phyloP scores from a whole-genome alignment of 1,140 invertebrate species.

The Oncopeltus fasciatus region DNA sequence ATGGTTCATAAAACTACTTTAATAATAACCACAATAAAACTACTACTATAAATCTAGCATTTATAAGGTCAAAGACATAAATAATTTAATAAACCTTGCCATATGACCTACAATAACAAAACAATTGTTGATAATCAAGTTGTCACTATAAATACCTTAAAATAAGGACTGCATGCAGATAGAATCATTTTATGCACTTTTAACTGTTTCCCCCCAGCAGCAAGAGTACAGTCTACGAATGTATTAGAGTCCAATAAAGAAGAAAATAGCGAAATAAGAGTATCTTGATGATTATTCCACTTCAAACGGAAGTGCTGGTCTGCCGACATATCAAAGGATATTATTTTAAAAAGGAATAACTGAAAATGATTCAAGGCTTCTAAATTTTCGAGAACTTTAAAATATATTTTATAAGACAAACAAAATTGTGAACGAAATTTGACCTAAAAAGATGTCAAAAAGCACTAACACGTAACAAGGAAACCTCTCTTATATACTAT shows the following conservation, averaged over 20 bases:
- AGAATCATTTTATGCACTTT: constrained; percentile 38
- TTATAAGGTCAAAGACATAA: too few species aligned
- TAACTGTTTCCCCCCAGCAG: constrained; percentile 35
- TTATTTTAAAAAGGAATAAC: neutral
- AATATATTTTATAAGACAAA: too few species aligned
- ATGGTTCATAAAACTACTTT: too few species aligned
- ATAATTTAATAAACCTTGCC: too few species aligned
- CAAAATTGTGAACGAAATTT: neutral
- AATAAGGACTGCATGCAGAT: constrained; percentile 38
- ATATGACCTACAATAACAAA: too few species aligned
- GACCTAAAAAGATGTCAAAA: constrained; percentile 10
- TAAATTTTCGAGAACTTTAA: too few species aligned
- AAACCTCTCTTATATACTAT: constrained; percentile 16
- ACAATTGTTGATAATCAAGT: too few species aligned
- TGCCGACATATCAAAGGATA: constrained; percentile 20
- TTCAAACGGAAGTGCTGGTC: constrained; percentile 38
- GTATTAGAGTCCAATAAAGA: constrained; percentile 33
- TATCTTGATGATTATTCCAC: constrained; percentile 40
- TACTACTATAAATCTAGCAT: too few species aligned
- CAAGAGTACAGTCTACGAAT: constrained; percentile 38
- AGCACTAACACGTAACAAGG: constrained; percentile 14
- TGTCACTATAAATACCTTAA: too few species aligned
- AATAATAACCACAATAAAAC: too few species aligned
- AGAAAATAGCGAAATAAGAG: constrained; percentile 36
- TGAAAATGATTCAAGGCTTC: neutral